Evolutionary conservation across 2,888 invertebrate genomes (phyloP).

Genomic region (Conistra vaccinii): DNA sequence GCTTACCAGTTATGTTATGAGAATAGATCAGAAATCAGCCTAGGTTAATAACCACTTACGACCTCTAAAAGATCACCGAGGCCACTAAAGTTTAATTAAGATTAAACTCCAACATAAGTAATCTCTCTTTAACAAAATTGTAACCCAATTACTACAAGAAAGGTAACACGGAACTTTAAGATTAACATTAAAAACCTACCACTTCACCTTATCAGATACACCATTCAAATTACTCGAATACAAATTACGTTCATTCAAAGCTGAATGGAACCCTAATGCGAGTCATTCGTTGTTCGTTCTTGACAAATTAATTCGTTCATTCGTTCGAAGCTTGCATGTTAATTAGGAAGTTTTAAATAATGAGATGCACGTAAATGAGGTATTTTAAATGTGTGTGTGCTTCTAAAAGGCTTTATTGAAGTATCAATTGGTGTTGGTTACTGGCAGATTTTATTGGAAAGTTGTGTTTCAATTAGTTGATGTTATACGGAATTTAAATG

Average conservation of each 20-base stretch:
- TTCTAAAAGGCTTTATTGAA: conserved; percentile 8
- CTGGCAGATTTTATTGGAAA: not conserved
- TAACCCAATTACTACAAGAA: conserved; percentile 29
- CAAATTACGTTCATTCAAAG: conserved; percentile 72
- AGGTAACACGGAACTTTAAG: conserved; percentile 17
- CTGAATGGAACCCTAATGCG: conserved; percentile 59
- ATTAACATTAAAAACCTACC: conserved; percentile 52
- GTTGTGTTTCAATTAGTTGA: conserved; percentile 11
- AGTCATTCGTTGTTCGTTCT: conserved; percentile 67
- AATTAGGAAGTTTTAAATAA: conserved; percentile 61
- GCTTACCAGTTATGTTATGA: no score
- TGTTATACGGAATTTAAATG: not conserved
- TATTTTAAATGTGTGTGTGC: conserved; percentile 43
- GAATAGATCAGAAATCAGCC: no score
- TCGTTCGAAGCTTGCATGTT: conserved; percentile 61
- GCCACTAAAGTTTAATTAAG: conserved; percentile 18
- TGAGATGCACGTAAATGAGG: conserved; percentile 54
- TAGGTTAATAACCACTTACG: no score
- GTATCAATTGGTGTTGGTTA: conserved; percentile 24
- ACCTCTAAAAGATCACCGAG: not conserved
- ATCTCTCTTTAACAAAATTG: conserved; percentile 30
- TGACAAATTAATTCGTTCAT: conserved; percentile 70
- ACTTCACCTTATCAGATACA: conserved; percentile 65
- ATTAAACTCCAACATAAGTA: conserved; percentile 11
- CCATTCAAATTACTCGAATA: conserved; percentile 65